Evolutionary conservation across 92 coral and sea anemone species (phyloP).

Genomic region (Zoanthus gigantus): DNA sequence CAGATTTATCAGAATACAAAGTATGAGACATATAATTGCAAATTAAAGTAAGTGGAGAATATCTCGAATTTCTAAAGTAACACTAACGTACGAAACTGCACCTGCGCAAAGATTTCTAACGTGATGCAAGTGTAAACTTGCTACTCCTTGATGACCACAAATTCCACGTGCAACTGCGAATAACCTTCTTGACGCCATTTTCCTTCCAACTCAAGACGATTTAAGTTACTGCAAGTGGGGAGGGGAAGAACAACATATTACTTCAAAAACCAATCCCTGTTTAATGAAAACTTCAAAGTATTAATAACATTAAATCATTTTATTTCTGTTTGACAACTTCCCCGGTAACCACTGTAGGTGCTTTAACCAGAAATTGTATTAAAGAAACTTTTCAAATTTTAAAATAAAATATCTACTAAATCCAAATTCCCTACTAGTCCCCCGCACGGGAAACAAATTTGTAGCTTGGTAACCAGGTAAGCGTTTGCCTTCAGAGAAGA

Average conservation of each 20-base stretch:
- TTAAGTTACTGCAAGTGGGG: background rate
- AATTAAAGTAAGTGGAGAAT: too few species aligned
- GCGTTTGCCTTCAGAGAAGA: background rate
- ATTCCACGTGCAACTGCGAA: constrained; percentile 75
- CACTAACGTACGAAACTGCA: background rate
- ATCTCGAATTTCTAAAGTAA: background rate
- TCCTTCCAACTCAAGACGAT: background rate
- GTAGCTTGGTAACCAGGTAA: constrained; percentile 1
- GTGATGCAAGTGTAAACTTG: constrained; percentile 40
- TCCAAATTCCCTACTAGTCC: too few species aligned
- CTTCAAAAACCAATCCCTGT: background rate
- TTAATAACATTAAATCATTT: too few species aligned
- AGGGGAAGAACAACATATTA: constrained; percentile 43
- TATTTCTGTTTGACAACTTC: too few species aligned
- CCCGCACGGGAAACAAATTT: background rate
- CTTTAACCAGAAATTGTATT: too few species aligned
- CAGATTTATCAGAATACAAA: background rate
- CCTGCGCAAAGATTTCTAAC: constrained; percentile 79
- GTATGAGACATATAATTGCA: background rate
- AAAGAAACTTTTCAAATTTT: too few species aligned
- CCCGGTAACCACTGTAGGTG: too few species aligned
- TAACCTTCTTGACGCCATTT: constrained; percentile 86
- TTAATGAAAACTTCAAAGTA: too few species aligned
- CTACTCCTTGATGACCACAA: constrained; percentile 56
- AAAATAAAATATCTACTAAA: too few species aligned